These are phyloP conservation scores for Drosophila lacertosa DNA, from an alignment of 1,140 invertebrate species.

Conservation along the genomic window DNA sequence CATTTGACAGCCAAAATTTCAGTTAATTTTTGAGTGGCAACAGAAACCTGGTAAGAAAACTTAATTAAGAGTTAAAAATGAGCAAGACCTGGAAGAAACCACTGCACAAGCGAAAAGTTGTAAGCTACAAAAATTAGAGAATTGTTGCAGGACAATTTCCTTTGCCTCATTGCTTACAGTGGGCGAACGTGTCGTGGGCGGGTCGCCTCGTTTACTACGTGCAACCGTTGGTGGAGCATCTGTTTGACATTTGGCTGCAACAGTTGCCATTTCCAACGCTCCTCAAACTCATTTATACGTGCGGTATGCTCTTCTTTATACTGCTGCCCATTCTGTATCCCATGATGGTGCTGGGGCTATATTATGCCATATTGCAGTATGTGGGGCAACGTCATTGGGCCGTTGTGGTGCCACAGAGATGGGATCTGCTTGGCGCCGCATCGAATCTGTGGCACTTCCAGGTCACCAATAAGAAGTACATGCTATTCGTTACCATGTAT, in stretches of 20 bases:
- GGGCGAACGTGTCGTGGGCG: slow-evolving; percentile 36
- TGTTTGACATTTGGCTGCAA: slow-evolving; percentile 62
- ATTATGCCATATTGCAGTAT: slow-evolving; percentile 59
- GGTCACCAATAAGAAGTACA: slow-evolving; percentile 58
- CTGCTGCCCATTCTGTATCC: slow-evolving; percentile 60
- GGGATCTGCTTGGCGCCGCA: slow-evolving; percentile 43
- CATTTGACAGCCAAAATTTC: too few relatives aligned
- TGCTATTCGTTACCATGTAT: slow-evolving; percentile 64
- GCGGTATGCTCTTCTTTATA: slow-evolving; percentile 53
- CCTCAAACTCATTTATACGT: slow-evolving; percentile 53
- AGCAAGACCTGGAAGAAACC: slow-evolving; percentile 65
- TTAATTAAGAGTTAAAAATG: slow-evolving; percentile 48
- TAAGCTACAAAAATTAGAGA: too few relatives aligned
- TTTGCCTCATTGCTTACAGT: slow-evolving; percentile 32
- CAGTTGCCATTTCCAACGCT: slow-evolving; percentile 67
- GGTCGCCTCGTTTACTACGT: slow-evolving; percentile 65
- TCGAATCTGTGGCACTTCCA: slow-evolving; percentile 45
- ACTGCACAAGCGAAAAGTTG: slow-evolving; percentile 65
- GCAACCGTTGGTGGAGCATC: slow-evolving; percentile 59
- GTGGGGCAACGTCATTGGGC: slow-evolving; percentile 44
- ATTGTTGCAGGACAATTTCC: too few relatives aligned
- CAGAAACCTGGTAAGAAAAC: not conserved
- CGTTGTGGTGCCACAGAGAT: slow-evolving; percentile 8
- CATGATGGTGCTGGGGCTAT: slow-evolving; percentile 38
- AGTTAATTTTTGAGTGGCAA: too few relatives aligned